A percentile compares a stretch with the other conserved stretches of the same genome.
Evolutionary conservation across 2,113 vertebrate genomes (phyloP).

Genomic region (Illadopsis cleaveri): DNA sequence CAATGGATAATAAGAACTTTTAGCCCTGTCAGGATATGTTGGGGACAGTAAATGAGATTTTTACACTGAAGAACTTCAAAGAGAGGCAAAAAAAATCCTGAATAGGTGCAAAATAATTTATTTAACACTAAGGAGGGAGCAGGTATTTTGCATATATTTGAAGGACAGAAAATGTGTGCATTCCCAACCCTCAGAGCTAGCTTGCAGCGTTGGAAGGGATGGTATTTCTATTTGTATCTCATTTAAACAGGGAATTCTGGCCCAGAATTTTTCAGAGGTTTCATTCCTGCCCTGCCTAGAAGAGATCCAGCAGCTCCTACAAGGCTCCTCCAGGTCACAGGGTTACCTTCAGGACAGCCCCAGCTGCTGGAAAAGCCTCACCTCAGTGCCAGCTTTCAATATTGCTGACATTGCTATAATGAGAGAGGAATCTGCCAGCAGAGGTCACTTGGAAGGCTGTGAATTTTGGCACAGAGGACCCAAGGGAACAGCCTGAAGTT

Average conservation of each 20-base stretch:
- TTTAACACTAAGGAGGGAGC: not conserved
- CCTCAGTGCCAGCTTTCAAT: not conserved
- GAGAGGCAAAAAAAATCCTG: not conserved
- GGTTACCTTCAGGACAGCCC: not conserved
- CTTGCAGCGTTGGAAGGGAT: not conserved
- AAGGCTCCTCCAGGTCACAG: not conserved
- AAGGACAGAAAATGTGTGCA: not conserved
- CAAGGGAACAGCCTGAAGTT: not conserved
- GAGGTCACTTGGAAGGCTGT: not conserved
- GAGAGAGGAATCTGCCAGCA: not conserved
- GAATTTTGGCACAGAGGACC: not conserved
- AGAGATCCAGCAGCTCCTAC: not conserved
- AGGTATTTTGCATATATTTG: not conserved
- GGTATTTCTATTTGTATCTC: not conserved
- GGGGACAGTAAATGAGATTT: not conserved
- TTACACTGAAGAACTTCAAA: not conserved
- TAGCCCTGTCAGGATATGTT: not conserved
- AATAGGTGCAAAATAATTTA: not conserved
- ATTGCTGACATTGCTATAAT: not conserved
- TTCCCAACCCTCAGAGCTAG: not conserved
- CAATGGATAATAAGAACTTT: not conserved
- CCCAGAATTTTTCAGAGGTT: not conserved
- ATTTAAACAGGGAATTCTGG: not conserved
- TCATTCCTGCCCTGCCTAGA: not conserved
- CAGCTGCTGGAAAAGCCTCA: not conserved